These are phyloP conservation scores for Harlomillsia oculata DNA, from an alignment of 1,140 invertebrate species.

Conservation along the genomic window DNA sequence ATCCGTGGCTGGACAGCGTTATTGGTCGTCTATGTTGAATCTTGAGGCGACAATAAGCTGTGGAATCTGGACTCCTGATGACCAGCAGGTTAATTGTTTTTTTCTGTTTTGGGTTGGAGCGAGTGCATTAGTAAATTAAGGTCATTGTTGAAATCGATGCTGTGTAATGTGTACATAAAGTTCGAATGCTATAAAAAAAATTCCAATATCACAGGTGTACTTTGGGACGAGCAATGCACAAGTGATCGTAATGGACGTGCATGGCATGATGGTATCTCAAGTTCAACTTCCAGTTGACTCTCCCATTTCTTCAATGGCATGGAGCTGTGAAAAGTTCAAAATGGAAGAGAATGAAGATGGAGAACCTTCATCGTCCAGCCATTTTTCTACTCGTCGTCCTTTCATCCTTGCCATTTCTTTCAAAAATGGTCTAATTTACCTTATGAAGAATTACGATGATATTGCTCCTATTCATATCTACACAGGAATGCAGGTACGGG, in stretches of 20 bases:
- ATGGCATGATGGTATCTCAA: constrained; percentile 87
- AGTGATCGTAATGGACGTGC: constrained; percentile 90
- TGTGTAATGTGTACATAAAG: neutral
- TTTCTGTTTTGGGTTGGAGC: too few relatives aligned
- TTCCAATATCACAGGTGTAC: constrained; percentile 72
- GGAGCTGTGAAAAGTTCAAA: constrained; percentile 96
- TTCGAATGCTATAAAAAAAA: constrained; percentile 1
- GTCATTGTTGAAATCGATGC: too few relatives aligned
- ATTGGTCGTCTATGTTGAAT: constrained; percentile 96
- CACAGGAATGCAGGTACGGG: constrained; percentile 64
- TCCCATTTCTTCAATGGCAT: constrained; percentile 76
- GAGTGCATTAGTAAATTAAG: too few relatives aligned
- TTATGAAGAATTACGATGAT: constrained; percentile 86
- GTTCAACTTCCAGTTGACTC: constrained; percentile 68
- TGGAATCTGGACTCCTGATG: constrained; percentile 95
- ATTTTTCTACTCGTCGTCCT: constrained; percentile 39
- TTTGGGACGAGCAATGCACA: constrained; percentile 88
- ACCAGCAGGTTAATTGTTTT: constrained; percentile 78
- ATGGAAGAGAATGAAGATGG: constrained; percentile 83
- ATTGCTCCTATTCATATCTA: constrained; percentile 73
- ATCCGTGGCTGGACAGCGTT: constrained; percentile 89
- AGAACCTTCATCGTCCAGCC: constrained; percentile 5
- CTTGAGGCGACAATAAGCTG: constrained; percentile 86
- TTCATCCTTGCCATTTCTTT: constrained; percentile 80
- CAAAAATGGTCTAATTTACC: constrained; percentile 74